These are phyloP conservation scores for Ispidina picta DNA, from an alignment of 2,797 vertebrate species.

Conservation along the genomic window DNA sequence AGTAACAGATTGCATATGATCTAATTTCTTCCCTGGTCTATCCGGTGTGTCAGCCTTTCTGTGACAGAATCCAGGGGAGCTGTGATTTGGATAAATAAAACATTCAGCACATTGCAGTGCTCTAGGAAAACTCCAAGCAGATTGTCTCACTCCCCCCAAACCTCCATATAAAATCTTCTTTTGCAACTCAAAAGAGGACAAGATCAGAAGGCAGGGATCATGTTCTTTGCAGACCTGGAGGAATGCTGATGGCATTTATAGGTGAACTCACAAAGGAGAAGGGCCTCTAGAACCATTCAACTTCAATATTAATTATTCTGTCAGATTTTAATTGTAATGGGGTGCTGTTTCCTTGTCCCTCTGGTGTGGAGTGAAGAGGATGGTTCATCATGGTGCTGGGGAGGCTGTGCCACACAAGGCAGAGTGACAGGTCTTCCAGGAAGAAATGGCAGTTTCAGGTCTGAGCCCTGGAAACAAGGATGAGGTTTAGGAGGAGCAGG, in stretches of 20 bases:
- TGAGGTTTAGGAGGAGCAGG: neutral
- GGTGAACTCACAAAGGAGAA: slow-evolving; percentile 50
- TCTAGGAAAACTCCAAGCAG: slow-evolving; percentile 31
- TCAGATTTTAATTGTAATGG: slow-evolving; percentile 3
- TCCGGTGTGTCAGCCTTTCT: slow-evolving; percentile 55
- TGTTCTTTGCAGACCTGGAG: slow-evolving; percentile 37
- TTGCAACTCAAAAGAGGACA: slow-evolving; percentile 17
- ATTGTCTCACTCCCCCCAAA: neutral
- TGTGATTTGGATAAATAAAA: slow-evolving; percentile 67
- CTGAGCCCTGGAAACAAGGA: neutral
- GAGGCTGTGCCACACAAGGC: neutral
- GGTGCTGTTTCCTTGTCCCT: neutral
- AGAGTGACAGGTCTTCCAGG: rapidly evolving
- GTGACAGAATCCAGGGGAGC: slow-evolving; percentile 47
- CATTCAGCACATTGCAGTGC: slow-evolving; percentile 47
- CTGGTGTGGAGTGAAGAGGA: neutral
- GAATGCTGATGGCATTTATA: slow-evolving; percentile 60
- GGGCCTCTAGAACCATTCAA: slow-evolving; percentile 35
- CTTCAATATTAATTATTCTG: slow-evolving; percentile 58
- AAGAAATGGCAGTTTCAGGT: neutral
- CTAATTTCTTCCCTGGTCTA: slow-evolving; percentile 55
- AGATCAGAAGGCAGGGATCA: neutral
- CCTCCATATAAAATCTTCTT: slow-evolving; percentile 47
- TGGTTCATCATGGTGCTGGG: neutral
- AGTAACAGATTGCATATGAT: slow-evolving; percentile 69